These are phyloP conservation scores for Shargacucullia verbasci DNA, from an alignment of 2,888 invertebrate species.

Conservation along the genomic window DNA sequence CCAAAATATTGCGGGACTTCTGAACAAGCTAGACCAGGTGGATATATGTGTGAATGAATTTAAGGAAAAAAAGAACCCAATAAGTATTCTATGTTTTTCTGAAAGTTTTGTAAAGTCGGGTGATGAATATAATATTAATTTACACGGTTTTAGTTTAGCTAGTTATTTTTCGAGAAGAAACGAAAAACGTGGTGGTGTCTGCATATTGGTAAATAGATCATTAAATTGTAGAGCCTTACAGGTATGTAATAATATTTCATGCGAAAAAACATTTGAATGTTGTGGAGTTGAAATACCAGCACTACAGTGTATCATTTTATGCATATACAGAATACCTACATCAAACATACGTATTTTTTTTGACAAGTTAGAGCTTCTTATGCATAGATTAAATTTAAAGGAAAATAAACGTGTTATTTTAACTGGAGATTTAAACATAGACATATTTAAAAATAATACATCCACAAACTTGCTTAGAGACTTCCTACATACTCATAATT, in stretches of 20 bases:
- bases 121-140: too few species aligned
- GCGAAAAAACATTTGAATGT: slow-evolving; percentile 15
- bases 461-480: neutral
- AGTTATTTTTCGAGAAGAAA: too few species aligned
- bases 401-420: slow-evolving; percentile 7
- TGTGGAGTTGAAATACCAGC: slow-evolving; percentile 14
- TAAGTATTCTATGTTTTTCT: too few species aligned
- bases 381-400: slow-evolving; percentile 3
- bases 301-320: slow-evolving; percentile 11
- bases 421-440: slow-evolving; percentile 10
- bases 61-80: too few species aligned
- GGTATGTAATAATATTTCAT: slow-evolving; percentile 4
- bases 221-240: neutral
- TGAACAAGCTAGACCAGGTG: too few species aligned
- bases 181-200: too few species aligned
- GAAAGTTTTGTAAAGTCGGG: too few species aligned
- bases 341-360: slow-evolving; percentile 6
- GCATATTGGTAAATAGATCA: too few species aligned
- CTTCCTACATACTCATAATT: neutral
- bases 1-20: too few species aligned
- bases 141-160: too few species aligned
- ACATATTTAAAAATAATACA: slow-evolving; percentile 4
- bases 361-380: slow-evolving; percentile 7
- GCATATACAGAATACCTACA: slow-evolving; percentile 13
- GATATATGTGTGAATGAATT: too few species aligned